Evolutionary conservation across 2,888 invertebrate species (phyloP), one percentile per base, ranked within the genome.

Genomic region (Epinotia nisella): DNA sequence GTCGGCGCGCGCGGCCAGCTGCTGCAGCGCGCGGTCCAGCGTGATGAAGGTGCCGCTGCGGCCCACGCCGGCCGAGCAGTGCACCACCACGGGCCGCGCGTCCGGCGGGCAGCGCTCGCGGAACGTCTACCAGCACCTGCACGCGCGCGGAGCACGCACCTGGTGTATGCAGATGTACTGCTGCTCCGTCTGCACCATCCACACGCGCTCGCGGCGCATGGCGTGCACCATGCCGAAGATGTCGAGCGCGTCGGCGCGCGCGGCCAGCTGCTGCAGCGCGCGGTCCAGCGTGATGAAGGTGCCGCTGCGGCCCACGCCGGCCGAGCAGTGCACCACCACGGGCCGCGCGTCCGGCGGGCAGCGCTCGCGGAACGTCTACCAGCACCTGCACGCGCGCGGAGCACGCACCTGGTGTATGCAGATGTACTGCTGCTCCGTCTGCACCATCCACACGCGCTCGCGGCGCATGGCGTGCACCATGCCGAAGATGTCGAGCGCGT

Each of bases 131-230:
- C n/a, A n/a, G n/a, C n/a, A n/a, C n/a, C n/a, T n/a, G n/a, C n/a
- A n/a, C n/a, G n/a, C n/a, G n/a, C n/a, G n/a, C n/a, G 1, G 5
- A 15, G 9, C n/a, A n/a, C 1, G 17, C 13, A 61, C 61, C 61
- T 61, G 98, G 93, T 99, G 99, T 81, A 99, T 98, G 93, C 99
- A 99, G 88, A 99, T 99, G 93, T 99, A 99, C 93, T 99, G 99
- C 94, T 99, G 99, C 95, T 99, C 98, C 15, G 98, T 98, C 94
- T 98, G 97, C 79, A 99, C 97, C 98, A 98, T 92, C 92, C 92
- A 92, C 60, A 98, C 98, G 78, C 99, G 96, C 91, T 99, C 99
- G 90, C 97, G 97, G 71, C 99, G 95, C 98, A 99, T 98, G 79
- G 97, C 97, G 94, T 97, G 96, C 72, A 99, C 99, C 84, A 98